Base-by-base conservation (phyloP, 2,113 vertebrate species). In the Eurypyga helias region DNA sequence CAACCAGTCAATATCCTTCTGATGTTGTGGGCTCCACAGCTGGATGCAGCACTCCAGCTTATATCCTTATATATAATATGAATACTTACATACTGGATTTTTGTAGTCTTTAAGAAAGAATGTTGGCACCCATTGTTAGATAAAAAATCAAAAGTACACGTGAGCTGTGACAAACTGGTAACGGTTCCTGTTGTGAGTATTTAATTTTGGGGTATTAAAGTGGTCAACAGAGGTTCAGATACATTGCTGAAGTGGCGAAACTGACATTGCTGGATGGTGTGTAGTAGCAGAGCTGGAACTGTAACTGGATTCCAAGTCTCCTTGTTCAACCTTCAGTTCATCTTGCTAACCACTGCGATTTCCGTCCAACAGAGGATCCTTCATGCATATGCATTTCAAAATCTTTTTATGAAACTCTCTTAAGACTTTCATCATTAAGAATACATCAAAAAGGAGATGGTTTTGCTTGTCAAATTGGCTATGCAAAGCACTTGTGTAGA, bases 381-480 rank as follows among this genome's bases (percentile, higher is more conserved):
- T 92, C 83, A 52, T 93, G 69, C 55, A 23, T 71, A 17, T 86
- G 72, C 84, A 82, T 76, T 36, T 28, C 81, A 64, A 94, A 87
- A 78, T 61, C 28, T 26, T 34, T 90, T 34, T 34, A 3, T 62
- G 83, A 84, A 95, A 91, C 52, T 84, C 72, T 89, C 81, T 57
- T 52, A 67, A 57, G 61, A 38, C 67, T 96, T 81, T 83, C 33
- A 13, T 92, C 38, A 69, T 93, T 77, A 86, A 93, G 80, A 83
- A 73, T 92, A 60, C 85, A 90, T 92, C 71, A 80, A 66, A 88
- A 92, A 69, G 52, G 75, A 88, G 60, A 48, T 75, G 72, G 46
- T 48, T 90, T 94, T 96, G 71, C 89, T 77, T 94, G 86, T 88
- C 69, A 92, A 26, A 81, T 60, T 78, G 64, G 51, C 83, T 81